These are phyloP conservation scores for Rotaria sp. DNA, from an alignment of 2,888 invertebrate genomes.

Conservation along the genomic window DNA sequence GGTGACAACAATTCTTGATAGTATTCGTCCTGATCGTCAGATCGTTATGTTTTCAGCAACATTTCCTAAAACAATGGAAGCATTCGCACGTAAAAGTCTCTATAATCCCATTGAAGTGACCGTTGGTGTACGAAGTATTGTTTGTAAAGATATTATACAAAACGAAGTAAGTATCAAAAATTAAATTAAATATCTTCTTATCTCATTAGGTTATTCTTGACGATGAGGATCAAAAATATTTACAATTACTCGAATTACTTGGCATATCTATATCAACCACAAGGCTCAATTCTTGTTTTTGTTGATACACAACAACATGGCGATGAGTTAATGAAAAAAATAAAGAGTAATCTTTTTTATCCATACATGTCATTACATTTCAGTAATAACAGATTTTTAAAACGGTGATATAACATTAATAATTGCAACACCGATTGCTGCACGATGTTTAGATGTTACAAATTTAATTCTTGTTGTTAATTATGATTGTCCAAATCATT, in stretches of 20 bases:
- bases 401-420: slow-evolving; percentile 78
- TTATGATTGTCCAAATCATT: slow-evolving; percentile 97
- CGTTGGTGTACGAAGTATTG: slow-evolving; percentile 80
- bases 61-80: no score
- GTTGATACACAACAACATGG: slow-evolving; percentile 97
- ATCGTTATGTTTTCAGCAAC: no score
- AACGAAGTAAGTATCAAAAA: slow-evolving; percentile 64
- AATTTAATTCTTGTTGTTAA: slow-evolving; percentile 92
- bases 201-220: background rate
- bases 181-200: background rate
- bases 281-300: slow-evolving; percentile 88
- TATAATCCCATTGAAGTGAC: slow-evolving; percentile 84
- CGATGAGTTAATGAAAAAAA: slow-evolving; percentile 64
- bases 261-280: slow-evolving; percentile 82
- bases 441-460: slow-evolving; percentile 94
- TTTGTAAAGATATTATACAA: slow-evolving; percentile 94
- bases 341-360: slow-evolving; percentile 92
- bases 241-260: slow-evolving; percentile 91
- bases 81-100: slow-evolving; percentile 83
- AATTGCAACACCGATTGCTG: slow-evolving; percentile 95
- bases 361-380: slow-evolving; percentile 89
- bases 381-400: slow-evolving; percentile 93
- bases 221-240: slow-evolving; percentile 94
- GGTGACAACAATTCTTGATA: slow-evolving; percentile 91
- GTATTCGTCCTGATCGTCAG: no score